Evolutionary conservation across 2,113 vertebrate genomes (phyloP), one percentile per base, ranked within the genome.

Genomic region (Xiphophorus couchianus): DNA sequence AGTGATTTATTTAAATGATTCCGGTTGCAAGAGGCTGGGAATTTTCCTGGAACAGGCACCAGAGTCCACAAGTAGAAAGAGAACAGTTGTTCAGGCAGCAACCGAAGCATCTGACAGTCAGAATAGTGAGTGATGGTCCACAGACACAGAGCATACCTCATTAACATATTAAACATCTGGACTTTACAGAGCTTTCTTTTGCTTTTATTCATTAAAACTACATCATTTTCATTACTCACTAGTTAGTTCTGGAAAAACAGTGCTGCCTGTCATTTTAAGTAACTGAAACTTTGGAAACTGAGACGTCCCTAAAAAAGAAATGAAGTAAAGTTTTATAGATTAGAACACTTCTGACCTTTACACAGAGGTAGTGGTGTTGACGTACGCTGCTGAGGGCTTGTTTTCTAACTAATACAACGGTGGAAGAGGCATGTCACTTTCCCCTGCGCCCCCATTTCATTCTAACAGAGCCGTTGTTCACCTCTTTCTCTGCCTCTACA

Each of bases 281-380:
- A 19, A 17, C 62, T 31, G 62, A 19, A 15, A 30, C 10, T n/a
- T 27, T 60, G 58, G 58, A 7, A 60, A 33, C 63, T 66, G 22
- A 37, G 64, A 33, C 33, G n/a, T 39, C 10, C 33, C 8, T 37
- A 31, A 66, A 25, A 66, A 66, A 39, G 6, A 5, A 31, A 33
- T 33, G 4, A n/a, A 37, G 19, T 4, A 3, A 33, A 27, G 11
- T 27, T 13, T 66, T 39, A 14, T 35, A 66, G 25, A 66, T 14
- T 37, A n/a, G n/a, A 30, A 27, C 35, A 66, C 12, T n/a, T 66
- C 33, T 66, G 64, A 66, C 64, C 64, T 66, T 66, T 66, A 27
- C 25, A 39, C 64, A 66, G 35, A 66, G 37, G 35, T 14, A 13
- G 29, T 63, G 9, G 12, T 31, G 63, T 37, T 66, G 63, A 13